Conservation (phyloP, 2,888 invertebrate genomes). For the Pheosia gnoma region DNA sequence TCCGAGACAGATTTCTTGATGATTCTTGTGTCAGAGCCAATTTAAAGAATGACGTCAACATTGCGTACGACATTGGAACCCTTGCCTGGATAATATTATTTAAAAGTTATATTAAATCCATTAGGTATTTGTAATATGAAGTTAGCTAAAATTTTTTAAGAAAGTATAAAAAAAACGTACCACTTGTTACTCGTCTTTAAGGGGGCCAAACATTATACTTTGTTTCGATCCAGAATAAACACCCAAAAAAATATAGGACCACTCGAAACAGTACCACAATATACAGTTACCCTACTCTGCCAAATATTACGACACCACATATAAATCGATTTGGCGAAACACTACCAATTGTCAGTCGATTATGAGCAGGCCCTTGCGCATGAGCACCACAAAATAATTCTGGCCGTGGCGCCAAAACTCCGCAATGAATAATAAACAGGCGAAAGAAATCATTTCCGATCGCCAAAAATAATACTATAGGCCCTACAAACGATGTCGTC, state of each 20-base stretch:
- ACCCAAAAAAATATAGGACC: neutral
- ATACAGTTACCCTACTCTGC: slow-evolving; percentile 11
- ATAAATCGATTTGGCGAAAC: slow-evolving; percentile 32
- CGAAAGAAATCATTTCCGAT: slow-evolving; percentile 58
- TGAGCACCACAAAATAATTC: slow-evolving; percentile 39
- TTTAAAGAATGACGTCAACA: neutral
- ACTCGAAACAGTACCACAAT: slow-evolving; percentile 4
- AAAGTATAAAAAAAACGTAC: too few species aligned
- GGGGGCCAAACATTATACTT: too few species aligned
- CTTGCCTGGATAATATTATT: too few species aligned
- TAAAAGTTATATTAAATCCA: too few species aligned
- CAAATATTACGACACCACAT: slow-evolving; percentile 27
- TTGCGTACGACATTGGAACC: too few species aligned
- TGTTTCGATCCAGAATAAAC: too few species aligned
- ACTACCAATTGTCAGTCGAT: slow-evolving; percentile 33
- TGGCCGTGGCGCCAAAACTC: slow-evolving; percentile 42
- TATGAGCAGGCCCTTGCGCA: slow-evolving; percentile 27
- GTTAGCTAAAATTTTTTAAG: too few species aligned
- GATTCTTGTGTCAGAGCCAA: neutral
- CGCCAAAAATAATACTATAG: slow-evolving; percentile 52
- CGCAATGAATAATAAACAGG: slow-evolving; percentile 52
- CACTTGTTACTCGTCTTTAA: too few species aligned
- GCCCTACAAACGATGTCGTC: slow-evolving; percentile 42
- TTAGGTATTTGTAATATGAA: too few species aligned
- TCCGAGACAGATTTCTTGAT: neutral